Evolutionary conservation across 2,113 vertebrate species (phyloP), one percentile per base, ranked within the genome.

Genomic region (Phylloscopus trochiloides): DNA sequence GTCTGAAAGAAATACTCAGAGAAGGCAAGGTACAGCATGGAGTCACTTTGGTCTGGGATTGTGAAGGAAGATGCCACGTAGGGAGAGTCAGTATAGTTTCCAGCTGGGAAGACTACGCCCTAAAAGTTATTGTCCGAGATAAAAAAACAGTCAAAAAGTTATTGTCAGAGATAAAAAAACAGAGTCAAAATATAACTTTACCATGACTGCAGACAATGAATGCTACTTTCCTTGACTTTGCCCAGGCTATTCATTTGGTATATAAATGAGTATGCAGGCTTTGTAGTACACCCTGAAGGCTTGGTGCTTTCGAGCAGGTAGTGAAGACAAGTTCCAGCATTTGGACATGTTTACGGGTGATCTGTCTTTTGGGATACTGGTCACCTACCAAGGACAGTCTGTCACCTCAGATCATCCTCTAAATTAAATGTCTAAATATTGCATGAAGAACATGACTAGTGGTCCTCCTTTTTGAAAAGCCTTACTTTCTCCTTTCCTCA

Each of bases 21-120:
- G 87, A 98, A 84, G 38, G 97, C 97, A 26, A 98, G 40, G 84
- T 97, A 97, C 42, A 98, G 89, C 98, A 98, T 98, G 20, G 95
- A 97, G 57, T 97, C 77, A 0, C 36, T 88, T 48, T 55, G 80
- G 8, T 96, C 89, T 1, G 95, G 97, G 43, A 98, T 92, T 43
- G 31, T 17, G 13, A 98, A 97, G 26, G 96, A 97, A 51, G 48
- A 38, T 48, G 97, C 88, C 8, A 68, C 4, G 14, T 94, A 97
- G 20, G 92, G 86, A 20, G 90, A 96, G 26, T 55, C 87, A 2
- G 63, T 21, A 15, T 91, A 62, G 43, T 94, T 94, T 77, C 94
- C 94, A 94, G 91, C 45, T 6, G 98, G 95, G 59, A 97, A 95
- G 88, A 98, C 87, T 4, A 29, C 10, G 0, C 97, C 98, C 98